Evolutionary conservation across 2,113 vertebrate species (phyloP).

Genomic region (Gymnobelideus leadbeateri): DNA sequence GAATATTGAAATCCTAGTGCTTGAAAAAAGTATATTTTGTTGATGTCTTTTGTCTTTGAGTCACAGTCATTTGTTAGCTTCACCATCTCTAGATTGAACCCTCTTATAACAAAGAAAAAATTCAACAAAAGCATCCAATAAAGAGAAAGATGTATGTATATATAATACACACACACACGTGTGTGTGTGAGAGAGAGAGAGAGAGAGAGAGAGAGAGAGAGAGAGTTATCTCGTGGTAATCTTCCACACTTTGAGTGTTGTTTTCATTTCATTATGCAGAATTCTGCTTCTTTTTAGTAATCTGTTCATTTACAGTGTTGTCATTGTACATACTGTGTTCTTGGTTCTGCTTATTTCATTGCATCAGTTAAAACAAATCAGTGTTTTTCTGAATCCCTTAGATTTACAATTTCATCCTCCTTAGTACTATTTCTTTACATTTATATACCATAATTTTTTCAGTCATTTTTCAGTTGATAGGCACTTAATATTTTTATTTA

Average conservation of each 20-base stretch:
- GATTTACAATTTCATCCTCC: no score
- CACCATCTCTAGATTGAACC: neutral
- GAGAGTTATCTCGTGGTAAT: neutral
- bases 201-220: accelerated
- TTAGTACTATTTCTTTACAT: no score
- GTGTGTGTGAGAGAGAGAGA: no score
- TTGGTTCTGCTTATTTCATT: no score
- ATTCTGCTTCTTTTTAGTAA: no score
- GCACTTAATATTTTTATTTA: neutral
- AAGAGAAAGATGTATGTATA: neutral
- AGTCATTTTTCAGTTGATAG: no score
- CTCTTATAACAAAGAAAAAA: neutral
- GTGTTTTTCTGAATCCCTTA: neutral
- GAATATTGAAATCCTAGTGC: neutral
- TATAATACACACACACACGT: no score
- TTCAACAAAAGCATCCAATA: neutral
- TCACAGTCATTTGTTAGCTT: neutral
- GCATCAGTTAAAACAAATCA: neutral
- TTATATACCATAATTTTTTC: no score
- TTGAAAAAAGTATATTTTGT: neutral
- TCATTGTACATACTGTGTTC: no score
- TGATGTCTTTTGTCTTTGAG: neutral
- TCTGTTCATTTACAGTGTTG: no score
- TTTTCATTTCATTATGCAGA: no score
- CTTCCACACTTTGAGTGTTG: no score